phyloP scores from a whole-genome alignment of 2,797 vertebrate species.

The Carapus acus region DNA sequence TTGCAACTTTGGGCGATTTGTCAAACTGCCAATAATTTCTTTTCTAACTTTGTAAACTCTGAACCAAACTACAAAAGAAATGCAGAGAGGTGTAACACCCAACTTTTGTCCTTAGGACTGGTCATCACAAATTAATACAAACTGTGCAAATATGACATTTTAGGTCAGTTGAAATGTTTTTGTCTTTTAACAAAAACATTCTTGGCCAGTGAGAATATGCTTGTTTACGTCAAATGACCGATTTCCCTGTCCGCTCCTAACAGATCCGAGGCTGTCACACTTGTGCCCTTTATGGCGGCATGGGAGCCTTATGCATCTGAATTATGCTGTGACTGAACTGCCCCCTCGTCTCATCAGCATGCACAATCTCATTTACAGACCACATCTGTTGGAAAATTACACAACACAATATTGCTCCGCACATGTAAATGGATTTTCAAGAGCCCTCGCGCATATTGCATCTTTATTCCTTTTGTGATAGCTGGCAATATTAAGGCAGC shows the following conservation, averaged over 20 bases:
- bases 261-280: constrained; percentile 18
- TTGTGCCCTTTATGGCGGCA: constrained; percentile 36
- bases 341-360: constrained; percentile 54
- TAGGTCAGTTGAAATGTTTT: no score
- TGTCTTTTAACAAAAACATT: no score
- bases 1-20: no score
- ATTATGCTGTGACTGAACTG: constrained; percentile 48
- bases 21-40: no score
- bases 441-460: constrained; percentile 57
- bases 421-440: constrained; percentile 64
- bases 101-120: no score
- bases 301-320: constrained; percentile 53
- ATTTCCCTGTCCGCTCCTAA: constrained; percentile 15
- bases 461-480: constrained; percentile 61
- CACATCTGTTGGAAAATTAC: constrained; percentile 53
- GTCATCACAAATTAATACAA: no score
- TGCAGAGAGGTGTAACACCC: no score
- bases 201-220: neutral
- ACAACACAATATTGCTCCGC: constrained; percentile 55
- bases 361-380: constrained; percentile 62
- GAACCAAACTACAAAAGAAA: no score
- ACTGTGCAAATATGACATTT: no score
- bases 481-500: constrained; percentile 46
- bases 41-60: no score
- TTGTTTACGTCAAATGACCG: neutral